phyloP scores from a whole-genome alignment of 2,113 vertebrate genomes.

The Melozone crissalis region DNA sequence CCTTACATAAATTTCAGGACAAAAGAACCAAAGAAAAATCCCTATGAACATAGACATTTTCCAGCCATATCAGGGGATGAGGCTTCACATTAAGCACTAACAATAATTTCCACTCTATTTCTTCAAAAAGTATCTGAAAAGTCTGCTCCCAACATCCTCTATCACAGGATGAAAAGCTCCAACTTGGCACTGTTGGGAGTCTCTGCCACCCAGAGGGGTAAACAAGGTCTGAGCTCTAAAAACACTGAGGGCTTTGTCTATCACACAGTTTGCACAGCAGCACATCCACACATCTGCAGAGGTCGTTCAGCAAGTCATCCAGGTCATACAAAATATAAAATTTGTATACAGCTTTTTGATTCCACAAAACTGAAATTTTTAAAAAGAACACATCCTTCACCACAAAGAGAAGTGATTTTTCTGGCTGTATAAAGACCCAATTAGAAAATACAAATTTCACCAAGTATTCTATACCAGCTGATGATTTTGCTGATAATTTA shows the following conservation, averaged over 20 bases:
- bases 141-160: neutral
- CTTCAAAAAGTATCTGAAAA: neutral
- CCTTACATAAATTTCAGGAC: neutral
- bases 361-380: neutral
- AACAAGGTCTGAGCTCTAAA: neutral
- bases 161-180: neutral
- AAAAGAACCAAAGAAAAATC: neutral
- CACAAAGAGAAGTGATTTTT: neutral
- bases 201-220: neutral
- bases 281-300: accelerated
- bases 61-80: neutral
- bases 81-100: neutral
- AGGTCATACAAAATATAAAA: neutral
- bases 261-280: neutral
- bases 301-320: neutral
- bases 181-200: neutral
- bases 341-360: neutral
- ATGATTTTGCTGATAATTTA: neutral
- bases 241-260: neutral
- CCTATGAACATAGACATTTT: neutral
- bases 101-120: neutral
- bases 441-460: neutral
- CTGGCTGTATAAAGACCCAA: neutral
- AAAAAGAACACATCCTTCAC: neutral
- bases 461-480: neutral